Conservation (phyloP, 1,140 invertebrate species). For the Drosophila bipectinata region DNA sequence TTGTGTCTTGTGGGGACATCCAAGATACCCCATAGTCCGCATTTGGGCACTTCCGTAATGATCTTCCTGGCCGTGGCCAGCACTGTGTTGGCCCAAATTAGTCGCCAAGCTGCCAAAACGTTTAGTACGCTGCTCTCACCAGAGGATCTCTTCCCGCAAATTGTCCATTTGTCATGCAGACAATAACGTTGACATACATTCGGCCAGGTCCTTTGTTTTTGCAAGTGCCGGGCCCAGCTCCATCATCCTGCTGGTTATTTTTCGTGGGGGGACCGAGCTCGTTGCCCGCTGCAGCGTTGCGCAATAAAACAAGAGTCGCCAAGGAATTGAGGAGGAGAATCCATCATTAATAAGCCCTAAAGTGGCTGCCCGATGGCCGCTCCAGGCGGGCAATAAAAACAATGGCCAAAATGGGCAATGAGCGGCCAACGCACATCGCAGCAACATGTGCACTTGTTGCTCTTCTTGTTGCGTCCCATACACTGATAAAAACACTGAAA, state of each 20-base stretch:
- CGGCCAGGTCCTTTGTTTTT: constrained; percentile 52
- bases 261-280: constrained; percentile 4
- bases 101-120: constrained; percentile 77
- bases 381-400: constrained; percentile 78
- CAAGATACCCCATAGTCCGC: too few relatives aligned
- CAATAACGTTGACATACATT: constrained; percentile 75
- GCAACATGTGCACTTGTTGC: constrained; percentile 61
- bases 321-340: constrained; percentile 76
- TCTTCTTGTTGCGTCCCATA: constrained; percentile 37
- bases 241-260: constrained; percentile 3
- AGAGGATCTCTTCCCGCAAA: constrained; percentile 27
- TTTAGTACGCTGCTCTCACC: constrained; percentile 71
- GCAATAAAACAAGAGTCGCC: constrained; percentile 69
- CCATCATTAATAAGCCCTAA: constrained; percentile 83
- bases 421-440: constrained; percentile 47
- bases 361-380: constrained; percentile 67
- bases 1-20: too few relatives aligned
- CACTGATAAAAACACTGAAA: constrained; percentile 3
- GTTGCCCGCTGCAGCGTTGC: constrained; percentile 50
- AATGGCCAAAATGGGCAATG: constrained; percentile 76
- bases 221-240: neutral
- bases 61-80: constrained; percentile 5
- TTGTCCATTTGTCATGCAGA: constrained; percentile 78
- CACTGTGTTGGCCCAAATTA: constrained; percentile 65
- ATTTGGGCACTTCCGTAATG: neutral